Evolutionary conservation across 2,888 invertebrate species (phyloP), one percentile per base, ranked within the genome.

Genomic region (Amphipyra berbera): DNA sequence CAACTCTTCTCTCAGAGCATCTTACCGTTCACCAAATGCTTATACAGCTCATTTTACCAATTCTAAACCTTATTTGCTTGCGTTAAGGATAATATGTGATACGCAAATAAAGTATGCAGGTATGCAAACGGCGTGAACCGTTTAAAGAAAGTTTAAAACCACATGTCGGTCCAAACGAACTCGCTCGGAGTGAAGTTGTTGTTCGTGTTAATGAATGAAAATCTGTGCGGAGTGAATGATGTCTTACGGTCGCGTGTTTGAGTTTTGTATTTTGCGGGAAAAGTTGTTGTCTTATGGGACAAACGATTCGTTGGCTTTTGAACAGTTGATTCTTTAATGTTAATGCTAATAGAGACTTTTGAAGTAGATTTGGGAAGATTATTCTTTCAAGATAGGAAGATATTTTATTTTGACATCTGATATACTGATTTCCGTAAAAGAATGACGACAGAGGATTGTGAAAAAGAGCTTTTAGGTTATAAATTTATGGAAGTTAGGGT

Each of bases 121-220:
- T 74, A 78, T 79, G 69, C 81, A 78, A 79, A 79, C 78, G 63
- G 76, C 74, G 74, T 69, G 81, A 84, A 87, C 78, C 87, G 83
- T 88, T 88, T 85, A 85, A 88, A 89, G 88, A 89, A 89, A 89
- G 86, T 89, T 89, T 81, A 82, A 82, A 74, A 79, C 83, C 86
- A 87, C 87, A 88, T 85, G 88, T 87, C 82, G 78, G 77, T 75
- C 80, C 75, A 82, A 85, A 85, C 80, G 79, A 83, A 83, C 82
- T 88, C 81, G 70, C 79, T 82, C 74, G 71, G 80, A 82, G 82
- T 73, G 73, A 81, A 86, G 83, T 83, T 79, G 80, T 79, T 81
- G 71, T 69, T 64, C 59, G 79, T 78, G 83, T 83, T 85, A 86
- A 86, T 86, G 84, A 85, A 86, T 85, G 85, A 76, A n/a, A 81